These are phyloP conservation scores for Protobothrops flavoviridis DNA, from an alignment of 2,113 vertebrate genomes.

Conservation along the genomic window DNA sequence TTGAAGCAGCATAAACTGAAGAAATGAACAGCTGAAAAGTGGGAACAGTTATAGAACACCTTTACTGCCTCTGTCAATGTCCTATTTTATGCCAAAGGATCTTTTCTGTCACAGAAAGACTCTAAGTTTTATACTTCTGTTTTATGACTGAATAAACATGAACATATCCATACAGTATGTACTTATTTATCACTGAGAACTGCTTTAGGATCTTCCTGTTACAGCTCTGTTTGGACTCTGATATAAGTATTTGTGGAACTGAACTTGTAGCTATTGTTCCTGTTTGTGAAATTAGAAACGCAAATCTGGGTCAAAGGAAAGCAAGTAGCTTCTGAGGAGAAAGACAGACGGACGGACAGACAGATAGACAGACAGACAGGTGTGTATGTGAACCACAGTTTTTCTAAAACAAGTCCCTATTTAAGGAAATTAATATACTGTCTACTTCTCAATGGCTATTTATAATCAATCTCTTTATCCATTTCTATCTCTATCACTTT, in stretches of 20 bases:
- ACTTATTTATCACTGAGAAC: neutral
- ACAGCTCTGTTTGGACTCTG: neutral
- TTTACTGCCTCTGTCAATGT: neutral
- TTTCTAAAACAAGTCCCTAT: neutral
- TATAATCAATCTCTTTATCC: neutral
- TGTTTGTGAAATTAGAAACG: neutral
- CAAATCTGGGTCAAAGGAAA: neutral
- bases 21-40: neutral
- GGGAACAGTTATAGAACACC: neutral
- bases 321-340: neutral
- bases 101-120: neutral
- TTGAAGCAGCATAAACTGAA: neutral
- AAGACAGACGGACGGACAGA: neutral
- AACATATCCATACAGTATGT: neutral
- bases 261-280: neutral
- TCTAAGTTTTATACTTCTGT: neutral
- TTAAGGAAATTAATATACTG: neutral
- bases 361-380: neutral
- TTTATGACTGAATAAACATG: neutral
- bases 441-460: neutral
- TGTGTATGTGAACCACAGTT: neutral
- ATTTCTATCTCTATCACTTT: neutral
- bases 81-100: neutral
- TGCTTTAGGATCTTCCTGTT: neutral
- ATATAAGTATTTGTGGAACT: neutral